Conservation (phyloP, 2,888 invertebrate genomes). For the Orthonevra nobilis region DNA sequence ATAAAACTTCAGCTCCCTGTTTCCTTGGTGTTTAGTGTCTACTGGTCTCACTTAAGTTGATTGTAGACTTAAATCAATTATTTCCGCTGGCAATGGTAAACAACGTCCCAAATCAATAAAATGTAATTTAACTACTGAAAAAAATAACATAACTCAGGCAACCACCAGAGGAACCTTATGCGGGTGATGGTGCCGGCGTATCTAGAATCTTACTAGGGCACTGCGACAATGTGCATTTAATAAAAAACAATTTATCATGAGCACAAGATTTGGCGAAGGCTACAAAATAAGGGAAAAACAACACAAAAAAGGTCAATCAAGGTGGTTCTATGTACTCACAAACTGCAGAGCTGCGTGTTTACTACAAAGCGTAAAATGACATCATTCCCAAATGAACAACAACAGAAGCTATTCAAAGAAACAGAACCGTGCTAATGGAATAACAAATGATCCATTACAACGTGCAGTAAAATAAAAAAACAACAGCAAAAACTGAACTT, state of each 20-base stretch:
- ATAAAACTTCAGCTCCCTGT: no score
- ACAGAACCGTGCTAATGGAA: slow-evolving; percentile 38
- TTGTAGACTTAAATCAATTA: no score
- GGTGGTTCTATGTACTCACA: slow-evolving; percentile 65
- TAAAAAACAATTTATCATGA: slow-evolving; percentile 29
- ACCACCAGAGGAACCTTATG: slow-evolving; percentile 3
- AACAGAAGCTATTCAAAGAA: slow-evolving; percentile 34
- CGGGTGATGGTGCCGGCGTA: background rate
- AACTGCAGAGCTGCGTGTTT: slow-evolving; percentile 56
- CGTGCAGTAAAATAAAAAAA: slow-evolving; percentile 44
- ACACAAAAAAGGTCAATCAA: slow-evolving; percentile 55
- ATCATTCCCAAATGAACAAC: slow-evolving; percentile 54
- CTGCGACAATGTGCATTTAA: slow-evolving; percentile 26
- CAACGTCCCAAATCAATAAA: slow-evolving; percentile 49
- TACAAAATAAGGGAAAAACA: slow-evolving; percentile 22
- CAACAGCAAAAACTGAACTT: slow-evolving; percentile 31
- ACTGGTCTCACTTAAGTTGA: no score
- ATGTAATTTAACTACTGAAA: slow-evolving; percentile 1
- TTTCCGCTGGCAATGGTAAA: slow-evolving; percentile 15
- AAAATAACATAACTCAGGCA: slow-evolving; percentile 21
- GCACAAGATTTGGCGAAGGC: background rate
- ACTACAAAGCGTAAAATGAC: slow-evolving; percentile 65
- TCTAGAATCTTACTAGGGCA: slow-evolving; percentile 5
- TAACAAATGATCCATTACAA: slow-evolving; percentile 35
- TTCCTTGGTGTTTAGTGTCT: no score